Conservation (phyloP, 2,113 vertebrate species). For the Brevimyrus niger region DNA sequence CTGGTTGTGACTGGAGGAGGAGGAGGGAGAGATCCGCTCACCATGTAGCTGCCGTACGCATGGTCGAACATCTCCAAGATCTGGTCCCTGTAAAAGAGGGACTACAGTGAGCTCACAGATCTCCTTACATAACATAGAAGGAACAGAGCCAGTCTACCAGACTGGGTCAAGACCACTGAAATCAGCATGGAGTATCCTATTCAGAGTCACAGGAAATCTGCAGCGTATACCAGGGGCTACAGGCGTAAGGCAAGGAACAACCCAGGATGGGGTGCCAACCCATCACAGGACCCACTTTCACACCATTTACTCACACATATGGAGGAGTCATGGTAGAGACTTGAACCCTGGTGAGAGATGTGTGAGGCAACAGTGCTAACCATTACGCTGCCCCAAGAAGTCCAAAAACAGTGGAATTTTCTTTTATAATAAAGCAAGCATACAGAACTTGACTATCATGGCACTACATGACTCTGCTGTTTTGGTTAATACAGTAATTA, state of each 20-base stretch:
- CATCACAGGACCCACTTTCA: not conserved
- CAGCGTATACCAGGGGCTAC: not conserved
- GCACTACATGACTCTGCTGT: not conserved
- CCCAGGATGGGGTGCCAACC: not conserved
- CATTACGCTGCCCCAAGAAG: not conserved
- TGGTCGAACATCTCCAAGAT: constrained; percentile 75
- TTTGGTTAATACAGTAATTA: constrained; percentile 10
- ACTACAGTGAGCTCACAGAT: not conserved
- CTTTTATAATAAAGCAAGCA: not conserved
- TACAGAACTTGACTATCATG: not conserved
- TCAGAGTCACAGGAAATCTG: not conserved
- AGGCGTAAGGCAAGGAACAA: not conserved
- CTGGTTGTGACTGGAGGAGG: not conserved
- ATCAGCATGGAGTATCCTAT: not conserved
- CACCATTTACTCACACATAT: not conserved
- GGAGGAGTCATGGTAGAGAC: not conserved
- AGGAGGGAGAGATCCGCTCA: constrained; percentile 36
- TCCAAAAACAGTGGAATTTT: not conserved
- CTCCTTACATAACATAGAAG: not conserved
- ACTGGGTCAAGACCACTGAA: not conserved
- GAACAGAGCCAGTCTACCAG: not conserved
- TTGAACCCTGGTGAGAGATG: not conserved
- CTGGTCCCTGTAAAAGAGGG: constrained; percentile 54
- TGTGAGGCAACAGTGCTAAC: not conserved
- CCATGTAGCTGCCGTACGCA: constrained; percentile 73